Evolutionary conservation across 1,140 invertebrate species (phyloP).

Genomic region (Trachymyrmex septentrionalis): DNA sequence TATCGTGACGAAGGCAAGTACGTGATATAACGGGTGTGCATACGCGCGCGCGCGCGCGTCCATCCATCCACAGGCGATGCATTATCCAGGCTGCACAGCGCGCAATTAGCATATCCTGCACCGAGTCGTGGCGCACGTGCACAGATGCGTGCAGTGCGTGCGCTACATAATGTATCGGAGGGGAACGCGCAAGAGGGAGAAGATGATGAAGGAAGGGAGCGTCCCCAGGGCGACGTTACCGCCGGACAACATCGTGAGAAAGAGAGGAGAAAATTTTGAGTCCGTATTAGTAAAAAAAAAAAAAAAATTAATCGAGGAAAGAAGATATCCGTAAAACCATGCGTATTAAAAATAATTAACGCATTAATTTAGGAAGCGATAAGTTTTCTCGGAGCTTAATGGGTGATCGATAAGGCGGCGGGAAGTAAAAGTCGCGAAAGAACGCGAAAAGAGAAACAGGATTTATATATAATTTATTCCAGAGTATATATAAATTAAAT

Average conservation of each 20-base stretch:
- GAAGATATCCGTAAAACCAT: neutral
- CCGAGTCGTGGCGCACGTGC: slow-evolving; percentile 56
- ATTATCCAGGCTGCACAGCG: slow-evolving; percentile 45
- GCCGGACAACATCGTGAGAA: slow-evolving; percentile 28
- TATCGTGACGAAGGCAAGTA: neutral
- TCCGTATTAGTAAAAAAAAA: neutral
- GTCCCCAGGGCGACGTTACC: slow-evolving; percentile 27
- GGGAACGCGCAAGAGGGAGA: slow-evolving; percentile 15
- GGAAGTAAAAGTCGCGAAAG: neutral
- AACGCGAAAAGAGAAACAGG: neutral
- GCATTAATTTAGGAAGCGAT: neutral
- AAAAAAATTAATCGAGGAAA: neutral
- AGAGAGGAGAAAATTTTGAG: neutral
- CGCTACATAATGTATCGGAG: slow-evolving; percentile 62
- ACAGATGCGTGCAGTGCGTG: slow-evolving; percentile 59
- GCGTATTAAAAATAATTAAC: neutral
- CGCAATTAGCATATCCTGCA: slow-evolving; percentile 72
- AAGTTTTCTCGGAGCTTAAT: neutral
- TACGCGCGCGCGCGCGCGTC: neutral
- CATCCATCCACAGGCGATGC: slow-evolving; percentile 2
- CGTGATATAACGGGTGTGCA: slow-evolving; percentile 45
- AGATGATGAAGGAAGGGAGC: slow-evolving; percentile 23
- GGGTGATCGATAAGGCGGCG: neutral
- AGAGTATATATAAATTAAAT: neutral
- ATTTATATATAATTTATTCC: neutral